Conservation (phyloP, 92 coral and sea anemone species). For the Parazoanthus swiftii region DNA sequence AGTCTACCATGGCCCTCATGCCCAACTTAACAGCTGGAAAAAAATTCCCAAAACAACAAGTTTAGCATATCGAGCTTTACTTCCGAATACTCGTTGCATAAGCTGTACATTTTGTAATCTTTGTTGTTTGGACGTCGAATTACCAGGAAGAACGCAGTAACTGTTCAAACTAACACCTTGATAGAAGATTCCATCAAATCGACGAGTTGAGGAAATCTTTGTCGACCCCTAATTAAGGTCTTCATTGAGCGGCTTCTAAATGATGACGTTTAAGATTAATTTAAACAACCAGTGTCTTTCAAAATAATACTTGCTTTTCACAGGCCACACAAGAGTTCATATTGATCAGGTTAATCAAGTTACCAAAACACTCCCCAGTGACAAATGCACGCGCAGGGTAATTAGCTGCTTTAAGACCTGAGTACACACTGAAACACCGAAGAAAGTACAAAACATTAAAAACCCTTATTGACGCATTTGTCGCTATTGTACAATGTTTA, state of each 20-base stretch:
- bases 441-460: slow-evolving; percentile 14
- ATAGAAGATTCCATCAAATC: neutral
- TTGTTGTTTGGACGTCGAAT: neutral
- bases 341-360: slow-evolving; percentile 7
- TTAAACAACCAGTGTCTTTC: slow-evolving; percentile 1
- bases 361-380: slow-evolving; percentile 4
- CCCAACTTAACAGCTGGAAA: slow-evolving; percentile 25
- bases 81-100: neutral
- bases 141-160: neutral
- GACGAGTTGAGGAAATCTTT: neutral
- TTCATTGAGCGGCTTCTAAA: slow-evolving; percentile 26
- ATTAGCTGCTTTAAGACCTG: slow-evolving; percentile 32
- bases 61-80: neutral
- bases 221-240: slow-evolving; percentile 13
- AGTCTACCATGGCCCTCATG: slow-evolving; percentile 8
- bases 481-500: slow-evolving; percentile 41
- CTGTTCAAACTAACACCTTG: neutral
- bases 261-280: neutral
- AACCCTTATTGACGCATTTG: slow-evolving; percentile 25
- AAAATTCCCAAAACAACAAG: neutral
- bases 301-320: slow-evolving; percentile 30
- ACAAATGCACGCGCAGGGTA: slow-evolving; percentile 25
- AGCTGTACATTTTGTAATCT: neutral
- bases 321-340: slow-evolving; percentile 19
- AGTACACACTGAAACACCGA: slow-evolving; percentile 28